Base-by-base conservation (phyloP, 2,113 vertebrate genomes). In the Eublepharis macularius region DNA sequence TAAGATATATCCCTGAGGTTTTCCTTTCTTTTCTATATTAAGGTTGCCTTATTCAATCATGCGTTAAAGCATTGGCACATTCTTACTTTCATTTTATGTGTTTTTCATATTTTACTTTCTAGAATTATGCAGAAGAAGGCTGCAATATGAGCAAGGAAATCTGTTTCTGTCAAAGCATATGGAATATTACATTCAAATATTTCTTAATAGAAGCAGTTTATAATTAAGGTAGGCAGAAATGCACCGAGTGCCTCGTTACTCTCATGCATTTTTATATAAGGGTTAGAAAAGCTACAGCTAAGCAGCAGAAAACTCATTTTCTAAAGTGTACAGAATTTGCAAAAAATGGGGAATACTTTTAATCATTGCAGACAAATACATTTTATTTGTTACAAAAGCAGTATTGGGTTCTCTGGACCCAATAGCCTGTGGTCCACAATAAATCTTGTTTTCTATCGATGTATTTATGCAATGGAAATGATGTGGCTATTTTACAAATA, bases 161-260 rank as follows among this genome's bases (percentile, higher is more conserved):
- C 65, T 72, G 76, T 79, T 77, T 78, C 76, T 70, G 16, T 57
- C 49, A 57, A 70, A 79, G 32, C 76, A 85, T 85, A 72, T 79
- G 83, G 83, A 79, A 36, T 57, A 79, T 79, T 85, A 60, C 39
- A 85, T 72, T 79, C 65, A 79, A 85, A 60, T 72, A 60, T 75
- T 63, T 83, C 49, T 57, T 47, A 75, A 60, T 41, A 78, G 66
- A 85, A 70, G 60, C 21, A 12, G 4, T 45, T 83, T 63, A 34
- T 73, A 29, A 69, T 39, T 54, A 57, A 34, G 21, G 49, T 57
- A 43, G 34, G 69, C 34, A 70, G 69, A 70, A 70, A 21, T 39
- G 66, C 47, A 70, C 69, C 10, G 39, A 49, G 29, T 45, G 36
- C 13, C 47, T 78, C 70, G n/a, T 69, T 65, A n/a, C 32, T 43